Evolutionary conservation across 2,113 vertebrate species (phyloP).

Genomic region (Vireo altiloquus): DNA sequence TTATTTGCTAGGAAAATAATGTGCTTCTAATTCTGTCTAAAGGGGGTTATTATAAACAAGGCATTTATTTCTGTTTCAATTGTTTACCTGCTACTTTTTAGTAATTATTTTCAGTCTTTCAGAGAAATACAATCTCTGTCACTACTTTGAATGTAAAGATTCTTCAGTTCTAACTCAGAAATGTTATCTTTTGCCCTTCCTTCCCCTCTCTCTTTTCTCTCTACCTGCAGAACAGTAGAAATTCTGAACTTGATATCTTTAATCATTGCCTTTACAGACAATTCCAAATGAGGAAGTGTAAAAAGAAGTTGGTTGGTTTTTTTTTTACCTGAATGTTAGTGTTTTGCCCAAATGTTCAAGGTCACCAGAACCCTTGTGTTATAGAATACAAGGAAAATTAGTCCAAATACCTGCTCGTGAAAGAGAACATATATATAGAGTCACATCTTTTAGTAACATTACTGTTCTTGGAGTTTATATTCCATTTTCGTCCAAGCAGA

Average conservation of each 20-base stretch:
- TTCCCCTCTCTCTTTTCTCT: not conserved
- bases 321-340: not conserved
- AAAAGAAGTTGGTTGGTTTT: not conserved
- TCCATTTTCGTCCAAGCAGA: not conserved
- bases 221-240: not conserved
- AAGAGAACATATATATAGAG: not conserved
- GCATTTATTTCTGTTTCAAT: not conserved
- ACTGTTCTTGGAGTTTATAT: not conserved
- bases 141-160: not conserved
- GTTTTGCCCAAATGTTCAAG: not conserved
- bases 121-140: not conserved
- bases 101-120: not conserved
- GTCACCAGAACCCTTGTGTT: not conserved
- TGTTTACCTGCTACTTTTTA: not conserved
- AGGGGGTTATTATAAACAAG: not conserved
- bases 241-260: not conserved
- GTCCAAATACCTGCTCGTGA: not conserved
- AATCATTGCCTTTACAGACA: not conserved
- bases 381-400: not conserved
- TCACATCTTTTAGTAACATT: not conserved
- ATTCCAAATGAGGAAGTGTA: not conserved
- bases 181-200: not conserved
- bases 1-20: not conserved
- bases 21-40: not conserved
- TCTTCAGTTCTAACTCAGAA: not conserved